Base-by-base conservation (phyloP, 2,797 vertebrate species). In the Nannoperca australis region DNA sequence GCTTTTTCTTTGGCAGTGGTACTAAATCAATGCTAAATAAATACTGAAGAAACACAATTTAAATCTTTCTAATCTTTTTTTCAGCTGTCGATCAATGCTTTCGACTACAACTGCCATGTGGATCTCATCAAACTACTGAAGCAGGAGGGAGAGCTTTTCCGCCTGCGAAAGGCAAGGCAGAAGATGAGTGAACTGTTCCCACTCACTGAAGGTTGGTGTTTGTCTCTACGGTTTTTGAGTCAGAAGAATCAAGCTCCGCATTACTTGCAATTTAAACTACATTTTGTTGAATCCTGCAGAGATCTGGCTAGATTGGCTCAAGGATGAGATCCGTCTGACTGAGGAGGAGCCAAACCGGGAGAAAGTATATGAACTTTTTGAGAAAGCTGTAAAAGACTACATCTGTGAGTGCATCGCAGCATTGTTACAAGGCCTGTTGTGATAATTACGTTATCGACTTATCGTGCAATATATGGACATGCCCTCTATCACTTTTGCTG, bases 131-230 rank as follows among this genome's bases (percentile, higher is more conserved):
- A 98, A 89, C 93, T 99, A 17, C 94, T 99, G 6, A 95, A 96
- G 67, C 97, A 98, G 82, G 97, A 98, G 78, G 97, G 97, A 17
- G 97, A 99, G 81, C 92, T 99, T 62, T 72, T 94, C 63, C 96
- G 95, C 74, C 92, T 99, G 78, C 91, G 96, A 61, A 93, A 93
- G 78, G 98, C 98, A 36, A 96, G 98, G 50, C 97, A 98, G 94
- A 99, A 99, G 91, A 99, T 99, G 98, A 97, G 97, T 0, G 97
- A 99, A 56, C 95, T 98, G 78, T 99, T 99, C 62, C 98, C 98
- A 0, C 92, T 99, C 72, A 99, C 98, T 0, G 98, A 99, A 98
- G 98, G 98, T 99, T 79, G 17, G 93, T 89, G 38, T 27, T 38
- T 47, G 14, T 71, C 36, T 59, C 4, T 0, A 4, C 0, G 5